Percentiles rank a stretch among this genome's conserved stretches.
These are phyloP conservation scores for Mormyrus lacerda DNA, from an alignment of 2,113 vertebrate genomes.

Conservation along the genomic window DNA sequence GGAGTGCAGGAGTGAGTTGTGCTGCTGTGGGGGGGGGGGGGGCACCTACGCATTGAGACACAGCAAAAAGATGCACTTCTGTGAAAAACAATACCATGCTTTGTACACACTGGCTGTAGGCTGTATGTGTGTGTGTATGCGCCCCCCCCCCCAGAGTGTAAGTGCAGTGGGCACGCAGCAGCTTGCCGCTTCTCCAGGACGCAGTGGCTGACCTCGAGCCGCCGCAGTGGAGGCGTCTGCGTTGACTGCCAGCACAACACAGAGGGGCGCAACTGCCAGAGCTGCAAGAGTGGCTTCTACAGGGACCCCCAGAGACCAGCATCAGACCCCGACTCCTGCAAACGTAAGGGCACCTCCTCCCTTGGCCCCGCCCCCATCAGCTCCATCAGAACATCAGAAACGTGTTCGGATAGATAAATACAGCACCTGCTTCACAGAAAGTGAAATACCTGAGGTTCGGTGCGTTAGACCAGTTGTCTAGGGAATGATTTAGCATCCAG, in stretches of 20 bases:
- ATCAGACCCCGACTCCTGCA: constrained; percentile 77
- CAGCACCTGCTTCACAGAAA: not conserved
- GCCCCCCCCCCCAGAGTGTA: constrained; percentile 67
- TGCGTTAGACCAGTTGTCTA: not conserved
- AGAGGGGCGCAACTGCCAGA: constrained; percentile 79
- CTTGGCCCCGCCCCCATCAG: too few relatives aligned
- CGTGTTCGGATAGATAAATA: not conserved
- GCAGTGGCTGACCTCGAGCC: constrained; percentile 78
- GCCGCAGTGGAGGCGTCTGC: constrained; percentile 81
- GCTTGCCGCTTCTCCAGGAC: constrained; percentile 79
- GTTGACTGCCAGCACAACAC: constrained; percentile 86
- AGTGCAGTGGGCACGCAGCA: constrained; percentile 85
- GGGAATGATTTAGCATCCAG: not conserved
- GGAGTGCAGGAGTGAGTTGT: constrained; percentile 82
- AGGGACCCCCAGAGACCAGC: constrained; percentile 69
- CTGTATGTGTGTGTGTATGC: not conserved
- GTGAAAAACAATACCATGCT: not conserved
- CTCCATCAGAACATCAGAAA: not conserved
- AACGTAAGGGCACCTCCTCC: constrained; percentile 60
- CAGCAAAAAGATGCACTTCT: not conserved
- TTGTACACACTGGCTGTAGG: not conserved
- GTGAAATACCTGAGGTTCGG: not conserved
- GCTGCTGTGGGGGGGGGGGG: too few relatives aligned
- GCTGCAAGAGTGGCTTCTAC: constrained; percentile 81
- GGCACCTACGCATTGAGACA: not conserved